These are phyloP conservation scores for Drosophila peninsularis DNA, from an alignment of 2,888 invertebrate species.

Conservation along the genomic window DNA sequence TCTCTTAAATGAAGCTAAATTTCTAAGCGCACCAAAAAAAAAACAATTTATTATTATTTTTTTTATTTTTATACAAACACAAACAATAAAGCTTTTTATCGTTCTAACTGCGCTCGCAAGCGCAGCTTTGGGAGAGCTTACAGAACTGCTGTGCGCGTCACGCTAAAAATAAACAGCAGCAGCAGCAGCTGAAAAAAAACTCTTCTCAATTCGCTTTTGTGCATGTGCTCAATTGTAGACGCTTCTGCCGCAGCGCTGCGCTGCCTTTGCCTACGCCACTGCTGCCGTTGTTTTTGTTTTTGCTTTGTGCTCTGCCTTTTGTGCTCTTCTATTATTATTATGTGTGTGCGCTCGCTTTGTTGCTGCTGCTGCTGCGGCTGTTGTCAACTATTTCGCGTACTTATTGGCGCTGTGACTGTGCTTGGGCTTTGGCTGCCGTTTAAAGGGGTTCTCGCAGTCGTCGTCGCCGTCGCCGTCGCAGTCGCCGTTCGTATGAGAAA, in stretches of 20 bases:
- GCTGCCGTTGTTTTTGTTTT: slow-evolving; percentile 36
- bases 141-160: slow-evolving; percentile 29
- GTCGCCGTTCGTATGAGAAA: slow-evolving; percentile 67
- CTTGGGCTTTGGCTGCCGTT: slow-evolving; percentile 39
- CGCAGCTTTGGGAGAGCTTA: slow-evolving; percentile 53
- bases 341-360: slow-evolving; percentile 38
- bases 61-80: neutral
- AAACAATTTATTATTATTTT: no score
- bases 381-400: slow-evolving; percentile 76
- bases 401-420: slow-evolving; percentile 48
- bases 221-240: slow-evolving; percentile 33
- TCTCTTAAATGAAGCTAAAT: no score
- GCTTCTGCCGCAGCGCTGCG: slow-evolving; percentile 31
- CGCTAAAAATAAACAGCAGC: slow-evolving; percentile 17
- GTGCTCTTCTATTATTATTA: slow-evolving; percentile 41
- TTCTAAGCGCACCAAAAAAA: no score
- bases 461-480: slow-evolving; percentile 28
- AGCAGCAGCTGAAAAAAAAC: neutral
- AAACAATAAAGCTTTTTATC: slow-evolving; percentile 47
- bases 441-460: slow-evolving; percentile 63
- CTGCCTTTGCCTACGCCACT: slow-evolving; percentile 21
- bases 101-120: slow-evolving; percentile 40
- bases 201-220: slow-evolving; percentile 27
- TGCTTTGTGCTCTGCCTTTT: slow-evolving; percentile 46
- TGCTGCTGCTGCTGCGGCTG: slow-evolving; percentile 43